These are phyloP conservation scores for Sebastes wilsoni DNA, from an alignment of 2,797 vertebrate genomes.

Conservation along the genomic window DNA sequence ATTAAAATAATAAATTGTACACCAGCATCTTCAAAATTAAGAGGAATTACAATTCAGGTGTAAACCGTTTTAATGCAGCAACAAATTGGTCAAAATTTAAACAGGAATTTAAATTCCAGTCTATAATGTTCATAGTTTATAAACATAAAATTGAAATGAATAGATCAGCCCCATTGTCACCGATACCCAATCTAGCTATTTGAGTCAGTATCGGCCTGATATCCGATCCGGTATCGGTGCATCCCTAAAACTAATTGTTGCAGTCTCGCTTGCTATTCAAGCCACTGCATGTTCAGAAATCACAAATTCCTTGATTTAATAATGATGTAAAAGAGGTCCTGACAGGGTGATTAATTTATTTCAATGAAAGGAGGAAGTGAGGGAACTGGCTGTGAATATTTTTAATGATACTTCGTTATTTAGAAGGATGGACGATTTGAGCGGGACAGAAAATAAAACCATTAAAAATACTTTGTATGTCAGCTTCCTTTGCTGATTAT, in stretches of 20 bases:
- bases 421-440: background rate
- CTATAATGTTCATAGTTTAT: too few relatives aligned
- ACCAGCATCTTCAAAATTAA: too few relatives aligned
- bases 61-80: too few relatives aligned
- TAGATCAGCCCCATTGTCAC: too few relatives aligned
- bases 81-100: too few relatives aligned
- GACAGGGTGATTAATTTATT: constrained; percentile 10
- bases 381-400: constrained; percentile 11
- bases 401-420: background rate
- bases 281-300: constrained; percentile 5
- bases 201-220: too few relatives aligned
- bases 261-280: background rate
- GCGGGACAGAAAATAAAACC: background rate
- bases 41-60: too few relatives aligned
- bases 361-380: constrained; percentile 1
- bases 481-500: constrained; percentile 6
- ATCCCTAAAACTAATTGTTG: background rate
- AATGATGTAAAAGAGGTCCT: constrained; percentile 26
- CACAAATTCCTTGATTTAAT: constrained; percentile 11
- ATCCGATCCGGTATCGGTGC: too few relatives aligned
- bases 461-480: background rate
- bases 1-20: too few relatives aligned
- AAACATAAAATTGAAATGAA: too few relatives aligned
- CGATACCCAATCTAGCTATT: too few relatives aligned
- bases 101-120: too few relatives aligned